phyloP scores from a whole-genome alignment of 2,113 vertebrate species.

The Serilophus lunatus region DNA sequence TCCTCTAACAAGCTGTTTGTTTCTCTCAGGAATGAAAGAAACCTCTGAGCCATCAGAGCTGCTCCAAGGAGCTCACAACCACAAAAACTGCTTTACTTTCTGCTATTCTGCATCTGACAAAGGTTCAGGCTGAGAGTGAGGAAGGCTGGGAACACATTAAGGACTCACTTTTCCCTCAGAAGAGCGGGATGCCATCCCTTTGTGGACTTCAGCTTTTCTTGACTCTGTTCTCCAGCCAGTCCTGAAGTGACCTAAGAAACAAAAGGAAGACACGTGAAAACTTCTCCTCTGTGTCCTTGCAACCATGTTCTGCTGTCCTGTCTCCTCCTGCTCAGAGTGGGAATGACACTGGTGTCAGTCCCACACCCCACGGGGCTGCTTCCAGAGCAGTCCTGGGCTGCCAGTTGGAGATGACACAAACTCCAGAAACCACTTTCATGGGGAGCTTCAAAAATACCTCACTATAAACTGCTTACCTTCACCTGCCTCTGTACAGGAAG shows the following conservation, averaged over 20 bases:
- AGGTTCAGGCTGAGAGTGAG: not conserved
- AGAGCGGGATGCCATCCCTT: not conserved
- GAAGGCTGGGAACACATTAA: not conserved
- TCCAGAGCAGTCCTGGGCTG: not conserved
- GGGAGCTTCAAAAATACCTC: not conserved
- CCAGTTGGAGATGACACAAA: not conserved
- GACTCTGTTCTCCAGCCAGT: not conserved
- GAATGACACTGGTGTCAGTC: fast-evolving
- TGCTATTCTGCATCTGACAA: constrained; percentile 20
- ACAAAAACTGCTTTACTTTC: not conserved
- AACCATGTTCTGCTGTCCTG: not conserved
- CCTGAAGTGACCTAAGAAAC: not conserved
- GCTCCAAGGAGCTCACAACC: not conserved
- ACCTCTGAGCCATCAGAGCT: not conserved
- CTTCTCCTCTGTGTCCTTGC: not conserved
- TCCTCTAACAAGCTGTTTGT: not conserved
- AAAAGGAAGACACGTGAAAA: not conserved
- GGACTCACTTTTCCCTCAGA: not conserved
- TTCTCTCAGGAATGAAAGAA: constrained; percentile 56
- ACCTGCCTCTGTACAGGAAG: not conserved
- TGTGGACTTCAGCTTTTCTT: not conserved
- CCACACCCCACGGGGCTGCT: not conserved
- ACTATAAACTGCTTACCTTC: not conserved
- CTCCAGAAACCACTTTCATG: not conserved
- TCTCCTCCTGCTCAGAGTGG: not conserved